Evolutionary conservation across 2,113 vertebrate species (phyloP), one percentile per base, ranked within the genome.

Genomic region (Nothobranchius kuhntae): DNA sequence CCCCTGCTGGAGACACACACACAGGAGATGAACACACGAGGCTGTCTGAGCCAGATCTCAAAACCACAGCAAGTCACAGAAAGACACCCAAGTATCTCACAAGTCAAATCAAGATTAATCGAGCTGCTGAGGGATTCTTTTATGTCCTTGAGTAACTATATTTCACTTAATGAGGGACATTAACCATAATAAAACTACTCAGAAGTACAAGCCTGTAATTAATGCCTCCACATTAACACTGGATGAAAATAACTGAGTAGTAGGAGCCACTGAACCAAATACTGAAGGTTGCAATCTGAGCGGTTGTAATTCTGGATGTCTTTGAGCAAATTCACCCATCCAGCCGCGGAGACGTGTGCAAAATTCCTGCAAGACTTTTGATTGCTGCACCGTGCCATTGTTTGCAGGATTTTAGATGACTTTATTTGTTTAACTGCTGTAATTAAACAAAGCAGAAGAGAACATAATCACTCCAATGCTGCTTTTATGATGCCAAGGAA

Each of bases 141-240:
- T 93, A 92, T 92, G 89, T 92, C 86, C 81, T 86, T 85, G 83
- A 90, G 89, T 89, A 89, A 89, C 88, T 92, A 89, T 91, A 84
- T 93, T 89, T 93, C 77, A 87, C 89, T 92, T 93, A 93, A 94
- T 93, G 91, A 93, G 88, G 79, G 71, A 91, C 91, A 93, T 94
- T 94, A 94, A 89, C 86, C 58, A 86, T 91, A 89, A 94, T 94
- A 91, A 91, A 92, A 91, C 89, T 89, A 91, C 90, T 91, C 86
- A 93, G 87, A 92, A 92, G 90, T 90, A 90, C 91, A 92, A 93
- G 86, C 87, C 82, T 85, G 85, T 91, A 92, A 93, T 92, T 92
- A 92, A 90, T 84, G 88, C 90, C 75, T 91, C 83, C 80, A 80
- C 86, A 89, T 91, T 86, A 92, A 79, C 82, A 81, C 65, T 76